phyloP scores from a whole-genome alignment of 2,888 invertebrate species.

The Brachypalpus laphriformis region DNA sequence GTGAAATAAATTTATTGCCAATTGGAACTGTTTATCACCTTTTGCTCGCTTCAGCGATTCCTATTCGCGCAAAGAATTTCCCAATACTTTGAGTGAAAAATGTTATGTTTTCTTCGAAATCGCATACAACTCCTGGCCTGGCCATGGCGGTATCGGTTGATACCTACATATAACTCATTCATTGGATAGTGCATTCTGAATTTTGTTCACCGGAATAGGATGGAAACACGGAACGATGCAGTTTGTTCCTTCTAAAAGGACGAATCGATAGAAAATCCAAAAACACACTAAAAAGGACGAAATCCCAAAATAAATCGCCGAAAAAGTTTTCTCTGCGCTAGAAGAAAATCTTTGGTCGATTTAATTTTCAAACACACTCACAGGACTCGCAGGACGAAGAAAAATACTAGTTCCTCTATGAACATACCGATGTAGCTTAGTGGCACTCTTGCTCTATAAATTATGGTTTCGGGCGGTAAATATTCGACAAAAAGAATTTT shows the following conservation, averaged over 20 bases:
- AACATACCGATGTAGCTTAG: conserved; percentile 44
- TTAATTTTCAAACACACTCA: conserved; percentile 41
- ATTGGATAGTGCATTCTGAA: conserved; percentile 39
- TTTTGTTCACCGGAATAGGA: conserved; percentile 1
- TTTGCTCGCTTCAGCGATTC: conserved; percentile 66
- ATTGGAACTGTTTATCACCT: conserved; percentile 74
- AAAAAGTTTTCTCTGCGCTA: conserved; percentile 41
- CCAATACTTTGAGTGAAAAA: conserved; percentile 21
- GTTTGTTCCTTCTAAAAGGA: conserved; percentile 8
- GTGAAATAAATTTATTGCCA: conserved; percentile 71
- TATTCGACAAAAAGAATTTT: conserved; percentile 68
- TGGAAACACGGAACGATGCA: conserved; percentile 30
- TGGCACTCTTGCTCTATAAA: conserved; percentile 64
- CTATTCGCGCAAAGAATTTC: conserved; percentile 41
- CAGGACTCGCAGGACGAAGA: conserved; percentile 30
- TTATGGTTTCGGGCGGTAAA: conserved; percentile 69
- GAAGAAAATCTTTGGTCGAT: conserved; percentile 47
- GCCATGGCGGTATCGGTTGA: neutral
- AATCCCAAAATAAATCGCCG: conserved; percentile 56
- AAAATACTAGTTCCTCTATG: neutral
- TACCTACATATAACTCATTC: conserved; percentile 58
- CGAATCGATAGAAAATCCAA: conserved; percentile 54
- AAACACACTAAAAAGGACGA: conserved; percentile 32
- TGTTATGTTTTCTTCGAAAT: conserved; percentile 52
- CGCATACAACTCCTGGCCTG: conserved; percentile 28